Evolutionary conservation across 2,113 vertebrate species (phyloP), one percentile per base, ranked within the genome.

Genomic region (Ibidorhyncha struthersii): DNA sequence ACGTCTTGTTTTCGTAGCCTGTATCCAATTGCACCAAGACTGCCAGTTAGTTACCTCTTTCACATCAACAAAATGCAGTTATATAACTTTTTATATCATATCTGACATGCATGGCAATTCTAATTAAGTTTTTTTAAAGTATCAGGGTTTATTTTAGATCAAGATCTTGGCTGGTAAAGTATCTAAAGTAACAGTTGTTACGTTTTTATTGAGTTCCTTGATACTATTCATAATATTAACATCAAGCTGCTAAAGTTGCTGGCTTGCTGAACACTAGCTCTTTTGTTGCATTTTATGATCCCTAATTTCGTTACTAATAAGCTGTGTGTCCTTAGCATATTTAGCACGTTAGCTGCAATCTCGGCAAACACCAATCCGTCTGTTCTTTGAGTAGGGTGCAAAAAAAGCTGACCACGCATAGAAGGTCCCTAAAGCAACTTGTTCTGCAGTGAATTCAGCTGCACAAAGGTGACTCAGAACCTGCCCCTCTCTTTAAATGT

Each of bases 261-360:
- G 92, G 73, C 82, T 93, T 87, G 56, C 34, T 82, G 94, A 93
- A 87, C 70, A 62, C 41, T 86, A 90, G 47, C 81, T 93, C 90
- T 97, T 94, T 95, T 96, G 88, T 93, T 85, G 45, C n/a, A 36
- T 95, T 97, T 94, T 82, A 79, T 19, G 41, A 52, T 94, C 70
- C 23, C 66, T 90, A 94, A 97, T 95, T 90, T 95, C 87, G 84
- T 96, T 90, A 61, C 73, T 97, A 95, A 88, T 73, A 86, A 53
- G 22, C 88, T 96, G 61, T 76, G 96, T 47, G 67, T 94, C 82
- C 73, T 89, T 27, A 76, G 55, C 41, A 40, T 81, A 86, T 79
- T 63, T 95, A 93, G 85, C 84, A 81, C 19, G 12, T 76, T 86
- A 95, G 49, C 58, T 92, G 93, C 72, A 91, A 72, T 61, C 79